A percentile compares a stretch with the other conserved stretches of the same genome.
Evolutionary conservation across 2,797 vertebrate species (phyloP).

Genomic region (Rhodeus uyekii): DNA sequence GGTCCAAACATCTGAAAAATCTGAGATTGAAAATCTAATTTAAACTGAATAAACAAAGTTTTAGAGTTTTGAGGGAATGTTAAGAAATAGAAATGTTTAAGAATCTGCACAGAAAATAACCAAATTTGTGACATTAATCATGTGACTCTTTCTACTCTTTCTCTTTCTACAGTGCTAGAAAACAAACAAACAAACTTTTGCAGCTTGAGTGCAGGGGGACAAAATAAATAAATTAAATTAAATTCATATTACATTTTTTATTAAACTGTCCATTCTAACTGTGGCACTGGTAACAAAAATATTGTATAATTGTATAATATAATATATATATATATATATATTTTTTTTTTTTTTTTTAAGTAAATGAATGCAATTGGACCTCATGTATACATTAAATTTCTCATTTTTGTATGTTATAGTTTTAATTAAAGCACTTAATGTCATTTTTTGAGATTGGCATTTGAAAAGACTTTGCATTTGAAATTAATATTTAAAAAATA

Average conservation of each 20-base stretch:
- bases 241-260: not conserved
- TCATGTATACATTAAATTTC: not conserved
- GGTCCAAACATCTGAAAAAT: not conserved
- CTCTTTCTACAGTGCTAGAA: too few species aligned
- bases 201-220: too few species aligned
- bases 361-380: too few species aligned
- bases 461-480: not conserved
- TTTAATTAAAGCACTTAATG: not conserved
- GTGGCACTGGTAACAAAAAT: not conserved
- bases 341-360: too few species aligned
- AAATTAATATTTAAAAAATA: not conserved
- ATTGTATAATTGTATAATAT: too few species aligned
- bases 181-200: not conserved
- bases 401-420: not conserved
- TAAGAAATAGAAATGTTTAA: not conserved
- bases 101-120: not conserved
- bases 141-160: not conserved
- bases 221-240: not conserved
- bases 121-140: not conserved
- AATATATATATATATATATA: too few species aligned
- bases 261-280: not conserved
- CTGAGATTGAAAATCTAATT: not conserved
- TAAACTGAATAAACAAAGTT: not conserved
- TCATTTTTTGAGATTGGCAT: not conserved
- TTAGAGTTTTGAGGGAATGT: not conserved